Percentiles rank a stretch among this genome's conserved stretches.
phyloP scores from a whole-genome alignment of 2,113 vertebrate species.

The Pluvianellus socialis region DNA sequence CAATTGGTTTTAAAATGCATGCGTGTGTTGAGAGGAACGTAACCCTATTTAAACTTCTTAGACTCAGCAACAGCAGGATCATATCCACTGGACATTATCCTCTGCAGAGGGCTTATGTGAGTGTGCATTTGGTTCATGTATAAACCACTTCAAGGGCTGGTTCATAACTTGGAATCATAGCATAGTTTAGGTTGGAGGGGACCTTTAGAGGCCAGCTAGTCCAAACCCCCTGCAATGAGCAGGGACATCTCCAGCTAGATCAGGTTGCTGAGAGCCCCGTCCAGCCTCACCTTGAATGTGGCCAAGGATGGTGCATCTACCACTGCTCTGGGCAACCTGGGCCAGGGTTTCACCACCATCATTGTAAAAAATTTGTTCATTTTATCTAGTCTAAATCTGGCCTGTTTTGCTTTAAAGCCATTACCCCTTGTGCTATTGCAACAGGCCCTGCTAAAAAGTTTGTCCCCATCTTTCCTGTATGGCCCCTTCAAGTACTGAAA shows the following conservation, averaged over 20 bases:
- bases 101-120: not conserved
- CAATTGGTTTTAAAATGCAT: not conserved
- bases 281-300: not conserved
- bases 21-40: not conserved
- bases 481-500: not conserved
- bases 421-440: not conserved
- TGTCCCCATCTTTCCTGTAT: not conserved
- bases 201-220: not conserved
- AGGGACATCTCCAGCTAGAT: not conserved
- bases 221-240: not conserved
- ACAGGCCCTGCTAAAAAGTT: not conserved
- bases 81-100: accelerated
- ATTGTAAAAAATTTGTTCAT: not conserved
- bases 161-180: not conserved
- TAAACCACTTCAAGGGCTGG: not conserved
- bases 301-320: not conserved
- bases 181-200: not conserved
- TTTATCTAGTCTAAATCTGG: not conserved
- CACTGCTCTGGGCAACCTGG: not conserved
- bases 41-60: not conserved
- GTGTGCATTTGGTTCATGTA: not conserved
- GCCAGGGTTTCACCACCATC: not conserved
- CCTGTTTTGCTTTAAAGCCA: not conserved
- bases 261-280: not conserved
- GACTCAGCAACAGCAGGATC: not conserved